These are phyloP conservation scores for Melanostoma mellinum DNA, from an alignment of 2,888 invertebrate genomes.

Conservation along the genomic window DNA sequence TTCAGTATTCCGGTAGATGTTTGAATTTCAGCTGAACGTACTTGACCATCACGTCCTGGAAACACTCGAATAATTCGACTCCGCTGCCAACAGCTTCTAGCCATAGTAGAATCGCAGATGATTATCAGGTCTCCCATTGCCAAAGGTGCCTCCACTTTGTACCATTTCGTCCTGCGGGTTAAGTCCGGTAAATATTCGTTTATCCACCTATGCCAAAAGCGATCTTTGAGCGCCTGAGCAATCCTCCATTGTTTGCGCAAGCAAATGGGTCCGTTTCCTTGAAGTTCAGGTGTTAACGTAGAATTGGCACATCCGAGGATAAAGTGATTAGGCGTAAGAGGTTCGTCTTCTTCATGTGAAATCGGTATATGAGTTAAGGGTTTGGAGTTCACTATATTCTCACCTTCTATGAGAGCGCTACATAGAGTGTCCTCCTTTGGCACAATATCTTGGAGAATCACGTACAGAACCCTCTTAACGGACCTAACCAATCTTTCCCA, in stretches of 20 bases:
- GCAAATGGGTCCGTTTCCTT: neutral
- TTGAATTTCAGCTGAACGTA: constrained; percentile 35
- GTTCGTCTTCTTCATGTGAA: neutral
- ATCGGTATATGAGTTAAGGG: neutral
- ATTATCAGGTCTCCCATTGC: neutral
- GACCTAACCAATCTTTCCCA: constrained; percentile 73
- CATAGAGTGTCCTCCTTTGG: too few species aligned
- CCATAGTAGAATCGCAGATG: neutral
- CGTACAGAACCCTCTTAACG: constrained; percentile 53
- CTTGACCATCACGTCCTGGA: constrained; percentile 37
- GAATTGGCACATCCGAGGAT: neutral
- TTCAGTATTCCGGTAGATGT: constrained; percentile 12
- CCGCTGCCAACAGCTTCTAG: constrained; percentile 28
- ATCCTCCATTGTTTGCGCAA: neutral
- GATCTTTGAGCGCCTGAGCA: neutral
- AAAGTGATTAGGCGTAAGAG: neutral
- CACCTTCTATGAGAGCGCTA: too few species aligned
- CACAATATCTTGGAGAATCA: too few species aligned
- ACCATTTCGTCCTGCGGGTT: neutral
- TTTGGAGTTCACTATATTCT: neutral
- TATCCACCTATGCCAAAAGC: neutral
- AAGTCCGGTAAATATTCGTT: neutral
- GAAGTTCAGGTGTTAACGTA: too few species aligned
- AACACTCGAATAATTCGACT: constrained; percentile 17
- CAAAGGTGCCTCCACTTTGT: neutral